phyloP scores from a whole-genome alignment of 2,113 vertebrate species.

The Eonycteris spelaea region DNA sequence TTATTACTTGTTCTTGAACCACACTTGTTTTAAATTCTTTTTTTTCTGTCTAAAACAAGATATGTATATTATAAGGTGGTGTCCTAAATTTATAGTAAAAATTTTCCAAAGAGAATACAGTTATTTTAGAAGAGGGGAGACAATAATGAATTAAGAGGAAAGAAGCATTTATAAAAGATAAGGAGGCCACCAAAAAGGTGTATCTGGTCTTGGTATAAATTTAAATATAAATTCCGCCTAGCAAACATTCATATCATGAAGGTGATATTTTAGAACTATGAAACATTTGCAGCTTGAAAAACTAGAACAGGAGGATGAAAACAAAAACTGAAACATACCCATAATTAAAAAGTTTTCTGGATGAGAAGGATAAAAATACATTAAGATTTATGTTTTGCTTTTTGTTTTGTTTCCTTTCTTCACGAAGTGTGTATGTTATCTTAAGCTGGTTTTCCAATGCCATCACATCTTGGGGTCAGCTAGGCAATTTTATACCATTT shows the following conservation, averaged over 20 bases:
- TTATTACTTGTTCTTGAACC: slow-evolving; percentile 7
- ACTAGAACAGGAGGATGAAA: not conserved
- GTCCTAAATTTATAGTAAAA: not conserved
- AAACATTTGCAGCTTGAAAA: slow-evolving; percentile 14
- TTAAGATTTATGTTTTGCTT: not conserved
- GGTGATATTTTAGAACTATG: not conserved
- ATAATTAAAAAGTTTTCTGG: slow-evolving; percentile 6
- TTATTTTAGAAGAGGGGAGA: slow-evolving; percentile 6
- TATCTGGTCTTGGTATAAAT: not conserved
- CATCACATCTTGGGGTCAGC: not conserved
- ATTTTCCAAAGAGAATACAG: not conserved
- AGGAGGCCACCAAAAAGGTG: not conserved
- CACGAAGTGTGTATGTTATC: not conserved
- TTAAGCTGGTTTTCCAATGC: not conserved
- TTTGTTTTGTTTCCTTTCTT: slow-evolving; percentile 6
- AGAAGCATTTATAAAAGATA: slow-evolving; percentile 1
- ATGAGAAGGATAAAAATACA: not conserved
- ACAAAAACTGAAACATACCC: not conserved
- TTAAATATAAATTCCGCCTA: not conserved
- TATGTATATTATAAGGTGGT: not conserved
- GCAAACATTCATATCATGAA: not conserved
- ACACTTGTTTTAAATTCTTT: not conserved
- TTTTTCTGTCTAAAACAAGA: not conserved
- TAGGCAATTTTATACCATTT: not conserved
- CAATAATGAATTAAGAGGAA: not conserved